Conservation (phyloP, 2,888 invertebrate genomes). For the Lamellibrachia satsuma region DNA sequence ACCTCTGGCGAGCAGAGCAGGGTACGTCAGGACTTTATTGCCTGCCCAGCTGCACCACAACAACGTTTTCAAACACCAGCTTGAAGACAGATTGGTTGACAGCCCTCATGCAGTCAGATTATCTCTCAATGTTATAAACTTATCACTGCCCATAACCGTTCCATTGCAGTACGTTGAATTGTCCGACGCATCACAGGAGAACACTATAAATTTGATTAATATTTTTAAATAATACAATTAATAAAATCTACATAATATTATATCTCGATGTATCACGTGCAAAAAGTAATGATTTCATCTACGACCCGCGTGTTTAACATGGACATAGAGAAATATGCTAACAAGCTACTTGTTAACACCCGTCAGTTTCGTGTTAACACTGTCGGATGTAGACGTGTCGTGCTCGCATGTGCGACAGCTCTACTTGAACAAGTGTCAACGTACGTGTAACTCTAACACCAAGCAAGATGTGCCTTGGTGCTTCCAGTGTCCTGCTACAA, state of each 20-base stretch:
- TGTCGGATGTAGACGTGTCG: not conserved
- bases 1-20: no score
- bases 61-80: no score
- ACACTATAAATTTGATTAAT: not conserved
- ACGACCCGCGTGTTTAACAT: not conserved
- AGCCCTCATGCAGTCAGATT: no score
- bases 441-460: not conserved
- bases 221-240: not conserved
- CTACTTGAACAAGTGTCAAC: not conserved
- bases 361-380: not conserved
- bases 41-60: no score
- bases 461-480: not conserved
- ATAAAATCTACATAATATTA: not conserved
- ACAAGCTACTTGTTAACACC: not conserved
- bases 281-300: not conserved
- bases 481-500: not conserved
- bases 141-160: no score
- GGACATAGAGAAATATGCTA: not conserved
- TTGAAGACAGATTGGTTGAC: no score
- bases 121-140: no score
- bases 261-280: not conserved
- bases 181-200: not conserved
- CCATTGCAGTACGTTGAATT: no score
- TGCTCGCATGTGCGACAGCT: not conserved
- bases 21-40: no score